phyloP scores from a whole-genome alignment of 2,113 vertebrate genomes.

The Enhydra lutris region DNA sequence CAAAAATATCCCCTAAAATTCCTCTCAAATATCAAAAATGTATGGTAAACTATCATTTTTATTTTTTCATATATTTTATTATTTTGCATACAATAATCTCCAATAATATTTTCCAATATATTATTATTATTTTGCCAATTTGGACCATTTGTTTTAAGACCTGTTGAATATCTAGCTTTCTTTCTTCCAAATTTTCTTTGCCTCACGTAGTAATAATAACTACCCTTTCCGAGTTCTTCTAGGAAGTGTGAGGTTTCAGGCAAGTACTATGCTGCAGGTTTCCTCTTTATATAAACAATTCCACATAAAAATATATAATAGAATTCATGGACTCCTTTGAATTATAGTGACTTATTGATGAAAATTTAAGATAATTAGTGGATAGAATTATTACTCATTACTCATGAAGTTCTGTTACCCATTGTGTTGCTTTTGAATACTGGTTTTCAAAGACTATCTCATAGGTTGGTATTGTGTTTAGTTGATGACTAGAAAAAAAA shows the following conservation, averaged over 20 bases:
- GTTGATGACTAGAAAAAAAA: not conserved
- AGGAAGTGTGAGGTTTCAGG: not conserved
- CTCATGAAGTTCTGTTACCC: not conserved
- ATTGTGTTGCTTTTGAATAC: not conserved
- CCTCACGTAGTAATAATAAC: not conserved
- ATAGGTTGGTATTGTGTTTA: not conserved
- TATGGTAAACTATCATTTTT: not conserved
- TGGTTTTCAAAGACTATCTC: not conserved
- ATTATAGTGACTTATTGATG: not conserved
- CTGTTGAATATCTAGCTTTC: not conserved
- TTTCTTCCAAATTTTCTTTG: not conserved
- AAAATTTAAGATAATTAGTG: not conserved
- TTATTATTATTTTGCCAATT: not conserved
- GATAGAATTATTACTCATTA: not conserved
- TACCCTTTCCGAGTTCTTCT: not conserved
- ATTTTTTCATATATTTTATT: not conserved
- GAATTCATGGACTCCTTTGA: not conserved
- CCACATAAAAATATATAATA: not conserved
- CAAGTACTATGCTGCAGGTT: not conserved
- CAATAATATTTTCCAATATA: not conserved
- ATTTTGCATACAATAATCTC: not conserved
- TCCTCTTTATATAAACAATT: not conserved
- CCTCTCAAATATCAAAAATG: not conserved
- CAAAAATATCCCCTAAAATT: not conserved
- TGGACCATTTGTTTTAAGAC: not conserved